phyloP scores from a whole-genome alignment of 2,113 vertebrate species.

The Verasper variegatus region DNA sequence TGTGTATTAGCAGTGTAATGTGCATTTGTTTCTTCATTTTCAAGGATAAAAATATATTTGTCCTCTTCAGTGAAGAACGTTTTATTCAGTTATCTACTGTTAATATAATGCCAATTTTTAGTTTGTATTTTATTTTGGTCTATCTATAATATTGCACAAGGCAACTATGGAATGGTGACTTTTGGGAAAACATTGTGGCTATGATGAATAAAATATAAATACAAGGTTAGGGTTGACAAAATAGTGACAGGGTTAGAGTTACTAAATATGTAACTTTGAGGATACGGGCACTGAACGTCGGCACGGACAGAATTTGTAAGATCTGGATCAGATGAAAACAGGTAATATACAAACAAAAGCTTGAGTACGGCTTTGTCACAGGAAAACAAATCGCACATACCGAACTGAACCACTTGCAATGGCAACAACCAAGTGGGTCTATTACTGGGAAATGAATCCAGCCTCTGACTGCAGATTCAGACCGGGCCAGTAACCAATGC shows the following conservation, averaged over 20 bases:
- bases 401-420: background rate
- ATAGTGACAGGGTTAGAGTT: no score
- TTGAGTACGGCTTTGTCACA: background rate
- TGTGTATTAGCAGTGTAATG: no score
- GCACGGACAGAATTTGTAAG: background rate
- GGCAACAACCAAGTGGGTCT: background rate
- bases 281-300: background rate
- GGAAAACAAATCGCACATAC: background rate
- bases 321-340: background rate
- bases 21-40: no score
- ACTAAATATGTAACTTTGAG: no score
- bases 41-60: no score
- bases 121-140: background rate
- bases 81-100: no score
- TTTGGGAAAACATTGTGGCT: no score
- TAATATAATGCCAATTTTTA: no score
- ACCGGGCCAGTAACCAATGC: background rate
- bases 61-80: no score
- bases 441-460: conserved; percentile 1
- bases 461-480: background rate
- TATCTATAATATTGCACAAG: background rate
- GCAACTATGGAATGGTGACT: background rate
- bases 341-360: background rate
- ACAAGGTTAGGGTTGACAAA: no score
- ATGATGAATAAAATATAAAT: no score